Evolutionary conservation across 2,888 invertebrate genomes (phyloP), one percentile per base, ranked within the genome.

Genomic region (Linnaemya vulpina): DNA sequence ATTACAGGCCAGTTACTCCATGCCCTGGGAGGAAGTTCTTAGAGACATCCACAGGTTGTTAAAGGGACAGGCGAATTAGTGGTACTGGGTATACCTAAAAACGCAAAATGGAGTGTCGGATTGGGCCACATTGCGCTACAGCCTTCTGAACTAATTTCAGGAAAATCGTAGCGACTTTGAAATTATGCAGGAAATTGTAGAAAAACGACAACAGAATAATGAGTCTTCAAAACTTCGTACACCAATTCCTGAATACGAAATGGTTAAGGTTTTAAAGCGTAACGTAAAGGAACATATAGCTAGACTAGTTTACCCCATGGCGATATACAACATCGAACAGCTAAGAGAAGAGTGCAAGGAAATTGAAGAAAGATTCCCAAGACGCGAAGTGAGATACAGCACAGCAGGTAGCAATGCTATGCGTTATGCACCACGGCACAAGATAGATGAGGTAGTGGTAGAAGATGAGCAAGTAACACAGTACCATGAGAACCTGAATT

Each of bases 111-210:
- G 53, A 3, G 35, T 53, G 13, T 5, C 53, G 2, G 38, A 68
- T 10, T 70, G 55, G 40, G n/a, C 38, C 0, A 22, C 55, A 3
- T 22, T 70, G n/a, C 38, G 43, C 9, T 55, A 70, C n/a, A 53
- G 40, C 15, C 55, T 70, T 8, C 43, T 55, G 15, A 55, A 70
- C 4, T 53, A 68, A 10, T 68, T 38, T 53, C 70, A 55, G 15
- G 38, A 55, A 5, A 55, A 55, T 25, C 40, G 70, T 0, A 70
- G 70, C n/a, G 70, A 70, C 7, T 55, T 55, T 25, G 55, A 70
- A 22, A 38, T 70, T 5, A 55, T 70, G 70, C 38, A 51, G 8
- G 35, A 68, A 20, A 35, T 68, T 5, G 68, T 51, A 11, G 68
- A 53, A n/a, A 35, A 20, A 51, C 17, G 53, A 1, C 68, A 68